These are phyloP conservation scores for Uropsilus gracilis DNA, from an alignment of 2,113 vertebrate genomes.

Conservation along the genomic window DNA sequence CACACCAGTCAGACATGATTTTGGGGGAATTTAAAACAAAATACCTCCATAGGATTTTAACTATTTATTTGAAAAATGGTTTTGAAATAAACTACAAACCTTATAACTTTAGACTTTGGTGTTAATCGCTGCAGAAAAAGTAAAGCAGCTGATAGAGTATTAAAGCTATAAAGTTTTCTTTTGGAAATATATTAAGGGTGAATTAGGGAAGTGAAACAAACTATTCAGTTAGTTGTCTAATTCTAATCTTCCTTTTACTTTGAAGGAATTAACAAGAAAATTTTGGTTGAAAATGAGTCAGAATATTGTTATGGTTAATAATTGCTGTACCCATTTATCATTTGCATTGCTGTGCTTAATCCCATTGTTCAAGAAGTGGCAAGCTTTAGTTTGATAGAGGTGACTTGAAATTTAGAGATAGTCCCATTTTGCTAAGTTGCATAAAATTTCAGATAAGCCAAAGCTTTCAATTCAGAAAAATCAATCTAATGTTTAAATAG, in stretches of 20 bases:
- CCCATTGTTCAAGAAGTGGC: neutral
- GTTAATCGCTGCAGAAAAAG: slow-evolving; percentile 28
- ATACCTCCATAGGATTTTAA: neutral
- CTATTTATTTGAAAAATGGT: neutral
- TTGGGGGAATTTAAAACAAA: neutral
- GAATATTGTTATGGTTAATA: slow-evolving; percentile 36
- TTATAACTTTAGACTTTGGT: neutral
- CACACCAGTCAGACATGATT: neutral
- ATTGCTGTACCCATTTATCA: neutral
- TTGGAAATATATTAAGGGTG: neutral
- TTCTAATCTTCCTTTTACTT: neutral
- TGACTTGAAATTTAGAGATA: slow-evolving; percentile 61
- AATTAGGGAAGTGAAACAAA: neutral
- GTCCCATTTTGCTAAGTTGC: slow-evolving; percentile 57
- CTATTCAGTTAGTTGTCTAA: neutral
- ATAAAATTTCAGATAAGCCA: slow-evolving; percentile 62
- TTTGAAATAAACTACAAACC: slow-evolving; percentile 4
- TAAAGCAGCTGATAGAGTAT: slow-evolving; percentile 8
- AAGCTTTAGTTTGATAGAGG: slow-evolving; percentile 52
- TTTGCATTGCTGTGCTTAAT: slow-evolving; percentile 40
- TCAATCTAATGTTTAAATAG: slow-evolving; percentile 63
- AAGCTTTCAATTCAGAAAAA: slow-evolving; percentile 54
- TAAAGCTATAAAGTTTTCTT: neutral
- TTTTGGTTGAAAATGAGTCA: neutral
- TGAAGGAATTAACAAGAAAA: neutral